These are phyloP conservation scores for Athalia cordata DNA, from an alignment of 2,888 invertebrate genomes.

Conservation along the genomic window DNA sequence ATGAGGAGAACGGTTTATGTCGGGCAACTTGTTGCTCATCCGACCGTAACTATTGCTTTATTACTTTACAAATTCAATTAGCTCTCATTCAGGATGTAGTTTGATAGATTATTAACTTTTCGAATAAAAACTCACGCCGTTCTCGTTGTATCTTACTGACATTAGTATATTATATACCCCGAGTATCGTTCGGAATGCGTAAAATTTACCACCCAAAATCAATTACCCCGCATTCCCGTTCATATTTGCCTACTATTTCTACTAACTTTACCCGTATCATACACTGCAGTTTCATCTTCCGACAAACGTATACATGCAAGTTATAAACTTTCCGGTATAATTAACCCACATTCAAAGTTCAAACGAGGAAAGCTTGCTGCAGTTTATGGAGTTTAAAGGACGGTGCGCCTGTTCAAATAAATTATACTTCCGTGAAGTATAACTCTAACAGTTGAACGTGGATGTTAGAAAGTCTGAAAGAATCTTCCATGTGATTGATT, in stretches of 20 bases:
- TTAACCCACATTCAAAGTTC: conserved; percentile 24
- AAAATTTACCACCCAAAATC: conserved; percentile 28
- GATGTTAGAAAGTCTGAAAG: no score
- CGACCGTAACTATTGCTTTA: conserved; percentile 27
- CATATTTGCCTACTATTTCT: conserved; percentile 19
- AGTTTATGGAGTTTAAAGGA: neutral
- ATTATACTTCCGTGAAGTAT: neutral
- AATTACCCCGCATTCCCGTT: conserved; percentile 4
- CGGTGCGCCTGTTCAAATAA: neutral
- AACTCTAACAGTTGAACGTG: neutral
- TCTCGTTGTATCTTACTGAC: conserved; percentile 2
- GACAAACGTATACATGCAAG: neutral
- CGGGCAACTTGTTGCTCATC: conserved; percentile 41
- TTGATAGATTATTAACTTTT: conserved; percentile 38
- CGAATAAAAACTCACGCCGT: neutral
- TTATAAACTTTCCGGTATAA: neutral
- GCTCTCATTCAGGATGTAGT: conserved; percentile 32
- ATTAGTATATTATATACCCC: neutral
- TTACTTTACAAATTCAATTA: conserved; percentile 41
- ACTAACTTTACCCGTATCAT: neutral
- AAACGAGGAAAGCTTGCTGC: neutral
- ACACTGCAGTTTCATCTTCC: neutral
- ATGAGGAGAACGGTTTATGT: conserved; percentile 28
- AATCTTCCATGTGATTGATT: neutral
- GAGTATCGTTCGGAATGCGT: conserved; percentile 1